Base-by-base conservation (phyloP, 2,113 vertebrate genomes). In the Ammodytes marinus region DNA sequence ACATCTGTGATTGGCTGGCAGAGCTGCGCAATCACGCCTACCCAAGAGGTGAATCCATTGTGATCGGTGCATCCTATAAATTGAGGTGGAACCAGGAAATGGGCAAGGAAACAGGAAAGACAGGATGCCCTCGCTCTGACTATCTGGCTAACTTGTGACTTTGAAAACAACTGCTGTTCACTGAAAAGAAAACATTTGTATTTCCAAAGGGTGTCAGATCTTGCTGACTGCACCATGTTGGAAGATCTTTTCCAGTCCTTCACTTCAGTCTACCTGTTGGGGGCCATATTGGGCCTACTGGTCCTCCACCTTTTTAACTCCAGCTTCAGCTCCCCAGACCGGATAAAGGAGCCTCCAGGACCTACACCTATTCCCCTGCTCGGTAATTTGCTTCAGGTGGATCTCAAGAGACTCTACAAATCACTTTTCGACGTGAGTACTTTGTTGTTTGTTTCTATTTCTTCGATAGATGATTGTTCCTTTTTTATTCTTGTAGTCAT, bases 321-420 rank as follows among this genome's bases (percentile, higher is more conserved):
- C 47, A 69, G 6, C 6, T 68, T 74, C 45, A 85, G 9, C 46
- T 69, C 73, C 58, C 47, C 66, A 55, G 45, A 67, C 1, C 42
- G n/a, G 0, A n/a, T 1, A 40, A 84, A 8, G 45, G 82, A 88
- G 10, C 94, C 88, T 79, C 92, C 93, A 2, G 93, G 91, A 85
- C 93, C 92, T 27, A 91, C 57, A 81, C 72, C 84, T 27, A 68
- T 94, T 6, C 93, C 89, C 3, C 77, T 95, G 42, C 42, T 95
- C 6, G 91, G 93, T n/a, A 94, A 94, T 74, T 37, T 94, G 27
- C 55, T 89, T 15, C 80, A 88, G 58, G 0, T 93, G 47, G 90
- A 91, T 47, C 78, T 93, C 14, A 77, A 66, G 27, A 89, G 73
- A 46, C 83, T 72, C 0, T 37, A 89, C 65, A 13, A 10, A 2